These are phyloP conservation scores for Thaumatotibia leucotreta DNA, from an alignment of 1,140 invertebrate genomes.

Conservation along the genomic window DNA sequence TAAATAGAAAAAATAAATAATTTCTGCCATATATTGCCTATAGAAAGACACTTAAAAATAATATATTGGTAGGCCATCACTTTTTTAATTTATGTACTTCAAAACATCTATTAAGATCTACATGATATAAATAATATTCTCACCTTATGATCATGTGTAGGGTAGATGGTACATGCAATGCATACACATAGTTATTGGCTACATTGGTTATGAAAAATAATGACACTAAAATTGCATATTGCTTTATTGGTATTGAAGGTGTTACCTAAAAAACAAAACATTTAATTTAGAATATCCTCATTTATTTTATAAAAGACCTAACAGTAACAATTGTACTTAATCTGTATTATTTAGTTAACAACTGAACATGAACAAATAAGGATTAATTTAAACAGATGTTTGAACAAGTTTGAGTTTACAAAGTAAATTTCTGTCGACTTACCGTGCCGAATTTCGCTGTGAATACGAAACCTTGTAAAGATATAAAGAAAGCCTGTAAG, in stretches of 20 bases:
- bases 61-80: no score
- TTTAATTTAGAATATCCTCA: conserved; percentile 4
- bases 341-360: neutral
- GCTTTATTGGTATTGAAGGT: conserved; percentile 57
- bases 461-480: conserved; percentile 48
- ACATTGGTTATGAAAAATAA: conserved; percentile 67
- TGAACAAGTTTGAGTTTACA: neutral
- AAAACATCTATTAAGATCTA: no score
- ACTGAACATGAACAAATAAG: neutral
- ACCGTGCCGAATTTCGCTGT: conserved; percentile 50
- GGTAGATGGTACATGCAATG: conserved; percentile 67
- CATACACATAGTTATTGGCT: conserved; percentile 69
- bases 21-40: no score
- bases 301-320: no score
- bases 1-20: no score
- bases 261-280: conserved; percentile 56
- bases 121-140: conserved; percentile 16
- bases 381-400: neutral
- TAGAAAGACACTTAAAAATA: no score
- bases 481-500: conserved; percentile 57
- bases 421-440: conserved; percentile 25
- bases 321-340: neutral
- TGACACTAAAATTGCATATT: conserved; percentile 53
- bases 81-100: no score
- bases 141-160: conserved; percentile 72